Evolutionary conservation across 2,888 invertebrate genomes (phyloP).

Genomic region (Agrotis clavis): DNA sequence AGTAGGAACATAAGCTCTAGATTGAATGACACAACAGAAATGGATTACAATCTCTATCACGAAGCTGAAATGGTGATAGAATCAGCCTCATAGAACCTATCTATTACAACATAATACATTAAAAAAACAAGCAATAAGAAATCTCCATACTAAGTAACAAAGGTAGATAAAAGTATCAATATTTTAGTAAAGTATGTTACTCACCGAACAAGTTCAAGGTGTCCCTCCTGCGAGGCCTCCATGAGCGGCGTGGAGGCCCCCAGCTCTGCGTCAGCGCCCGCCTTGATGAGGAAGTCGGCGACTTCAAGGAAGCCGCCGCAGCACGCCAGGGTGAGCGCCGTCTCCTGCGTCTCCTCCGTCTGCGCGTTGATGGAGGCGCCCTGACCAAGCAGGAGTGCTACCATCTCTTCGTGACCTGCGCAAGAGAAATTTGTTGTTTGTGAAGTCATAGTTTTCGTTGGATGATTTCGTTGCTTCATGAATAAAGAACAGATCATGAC

Average conservation of each 20-base stretch:
- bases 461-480: background rate
- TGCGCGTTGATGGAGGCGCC: constrained; percentile 99
- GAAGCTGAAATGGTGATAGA: too few species aligned
- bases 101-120: too few species aligned
- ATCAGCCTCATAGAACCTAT: too few species aligned
- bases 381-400: constrained; percentile 97
- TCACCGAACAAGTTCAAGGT: constrained; percentile 96
- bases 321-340: constrained; percentile 97
- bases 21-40: too few species aligned
- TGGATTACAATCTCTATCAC: too few species aligned
- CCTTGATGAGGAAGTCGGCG: constrained; percentile 98
- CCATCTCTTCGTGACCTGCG: constrained; percentile 99
- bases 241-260: constrained; percentile 99
- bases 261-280: constrained; percentile 98
- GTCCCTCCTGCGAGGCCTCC: constrained; percentile 99
- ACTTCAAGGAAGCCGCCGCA: constrained; percentile 98
- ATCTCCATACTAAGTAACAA: too few species aligned
- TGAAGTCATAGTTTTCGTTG: background rate
- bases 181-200: background rate
- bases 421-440: background rate
- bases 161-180: too few species aligned
- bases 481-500: background rate
- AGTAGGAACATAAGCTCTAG: too few species aligned
- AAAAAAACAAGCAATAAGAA: too few species aligned
- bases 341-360: constrained; percentile 99